Evolutionary conservation across 2,113 vertebrate species (phyloP).

Genomic region (Microcebus lehilahytsara): DNA sequence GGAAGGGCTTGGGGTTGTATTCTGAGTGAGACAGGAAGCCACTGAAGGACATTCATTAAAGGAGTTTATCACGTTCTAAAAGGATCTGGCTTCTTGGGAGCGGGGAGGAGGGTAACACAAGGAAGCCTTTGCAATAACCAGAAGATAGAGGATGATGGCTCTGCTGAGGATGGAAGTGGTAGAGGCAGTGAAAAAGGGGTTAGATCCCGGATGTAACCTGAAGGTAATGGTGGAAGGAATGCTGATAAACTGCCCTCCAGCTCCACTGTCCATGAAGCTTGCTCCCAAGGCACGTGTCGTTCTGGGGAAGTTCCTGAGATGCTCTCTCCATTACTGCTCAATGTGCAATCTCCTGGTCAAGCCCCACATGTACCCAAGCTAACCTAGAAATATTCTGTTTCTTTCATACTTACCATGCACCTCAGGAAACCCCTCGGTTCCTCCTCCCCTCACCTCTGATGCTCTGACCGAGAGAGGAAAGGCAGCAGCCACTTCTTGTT

Average conservation of each 20-base stretch:
- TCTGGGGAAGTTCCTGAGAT: not conserved
- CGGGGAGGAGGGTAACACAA: not conserved
- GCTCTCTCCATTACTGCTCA: not conserved
- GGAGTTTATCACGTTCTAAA: not conserved
- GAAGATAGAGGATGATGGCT: not conserved
- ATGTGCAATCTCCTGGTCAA: not conserved
- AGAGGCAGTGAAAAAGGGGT: not conserved
- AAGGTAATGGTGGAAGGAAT: not conserved
- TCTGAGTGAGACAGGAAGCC: not conserved
- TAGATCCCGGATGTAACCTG: not conserved
- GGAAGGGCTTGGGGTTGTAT: not conserved
- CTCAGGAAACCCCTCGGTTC: accelerated
- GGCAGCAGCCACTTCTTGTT: not conserved
- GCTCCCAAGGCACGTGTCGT: not conserved
- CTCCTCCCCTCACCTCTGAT: not conserved
- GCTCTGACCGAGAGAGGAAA: not conserved
- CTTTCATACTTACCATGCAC: not conserved
- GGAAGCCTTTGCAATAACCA: not conserved
- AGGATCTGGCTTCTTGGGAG: not conserved
- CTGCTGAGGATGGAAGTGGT: not conserved
- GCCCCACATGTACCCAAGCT: not conserved
- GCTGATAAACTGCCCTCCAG: not conserved
- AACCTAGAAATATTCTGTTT: not conserved
- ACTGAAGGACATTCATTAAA: not conserved
- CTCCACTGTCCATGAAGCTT: not conserved